These are phyloP conservation scores for Luperina testacea DNA, from an alignment of 2,888 invertebrate species.

Conservation along the genomic window DNA sequence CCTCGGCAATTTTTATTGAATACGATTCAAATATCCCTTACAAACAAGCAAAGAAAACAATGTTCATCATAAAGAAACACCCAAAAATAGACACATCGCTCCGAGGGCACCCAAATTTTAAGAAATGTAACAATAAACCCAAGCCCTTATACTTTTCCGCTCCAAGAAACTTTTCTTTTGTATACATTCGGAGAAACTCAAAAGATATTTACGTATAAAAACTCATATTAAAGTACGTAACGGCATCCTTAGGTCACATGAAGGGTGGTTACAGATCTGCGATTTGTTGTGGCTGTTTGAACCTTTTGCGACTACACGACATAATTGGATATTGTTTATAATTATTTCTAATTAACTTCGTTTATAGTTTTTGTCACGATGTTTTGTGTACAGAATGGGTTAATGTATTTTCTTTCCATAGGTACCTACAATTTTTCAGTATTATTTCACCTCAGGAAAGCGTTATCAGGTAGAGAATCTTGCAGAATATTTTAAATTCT, in stretches of 20 bases:
- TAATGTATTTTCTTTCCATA: background rate
- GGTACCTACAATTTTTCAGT: background rate
- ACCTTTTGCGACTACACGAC: background rate
- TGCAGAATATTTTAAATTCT: background rate
- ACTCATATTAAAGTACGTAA: conserved; percentile 65
- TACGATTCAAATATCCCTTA: conserved; percentile 5
- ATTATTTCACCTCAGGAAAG: background rate
- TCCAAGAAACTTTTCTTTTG: conserved; percentile 64
- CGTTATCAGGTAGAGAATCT: background rate
- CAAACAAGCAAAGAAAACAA: conserved; percentile 38
- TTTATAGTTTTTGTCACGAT: background rate
- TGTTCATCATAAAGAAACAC: conserved; percentile 24
- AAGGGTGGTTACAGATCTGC: conserved; percentile 17
- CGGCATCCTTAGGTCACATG: conserved; percentile 60
- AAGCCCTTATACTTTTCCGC: conserved; percentile 63
- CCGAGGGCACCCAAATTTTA: conserved; percentile 51
- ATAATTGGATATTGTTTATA: too few relatives aligned
- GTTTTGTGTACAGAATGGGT: background rate
- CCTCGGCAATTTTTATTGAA: background rate
- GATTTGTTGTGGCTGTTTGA: conserved; percentile 25
- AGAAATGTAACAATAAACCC: conserved; percentile 48
- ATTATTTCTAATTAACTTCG: background rate
- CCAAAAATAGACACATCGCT: conserved; percentile 20
- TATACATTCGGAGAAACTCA: conserved; percentile 63
- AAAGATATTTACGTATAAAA: conserved; percentile 70